Percentiles rank a stretch among this genome's conserved stretches.
These are phyloP conservation scores for Flexamia atlantica DNA, from an alignment of 2,888 invertebrate species.

Conservation along the genomic window DNA sequence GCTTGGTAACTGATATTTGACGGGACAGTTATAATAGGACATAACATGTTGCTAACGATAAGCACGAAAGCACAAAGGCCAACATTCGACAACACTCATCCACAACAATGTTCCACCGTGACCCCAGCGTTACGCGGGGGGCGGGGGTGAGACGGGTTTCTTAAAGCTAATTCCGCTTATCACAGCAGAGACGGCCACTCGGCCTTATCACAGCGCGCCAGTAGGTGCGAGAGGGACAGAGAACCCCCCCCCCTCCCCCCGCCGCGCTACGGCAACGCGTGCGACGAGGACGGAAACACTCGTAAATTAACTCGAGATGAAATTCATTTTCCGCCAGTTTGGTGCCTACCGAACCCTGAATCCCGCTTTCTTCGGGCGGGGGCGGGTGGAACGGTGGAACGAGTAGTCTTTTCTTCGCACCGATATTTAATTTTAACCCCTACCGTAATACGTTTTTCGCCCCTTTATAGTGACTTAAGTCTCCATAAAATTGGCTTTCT, in stretches of 20 bases:
- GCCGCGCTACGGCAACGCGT: slow-evolving; percentile 4
- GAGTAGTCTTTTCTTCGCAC: slow-evolving; percentile 56
- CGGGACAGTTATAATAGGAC: too few species aligned
- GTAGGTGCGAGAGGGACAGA: slow-evolving; percentile 47
- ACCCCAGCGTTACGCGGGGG: not conserved
- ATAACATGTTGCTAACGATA: too few species aligned
- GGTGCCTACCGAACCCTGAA: slow-evolving; percentile 62
- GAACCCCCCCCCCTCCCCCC: not conserved
- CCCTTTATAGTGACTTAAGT: slow-evolving; percentile 59
- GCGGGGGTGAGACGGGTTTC: slow-evolving; percentile 46
- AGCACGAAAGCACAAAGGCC: too few species aligned
- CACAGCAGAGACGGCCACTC: slow-evolving; percentile 46
- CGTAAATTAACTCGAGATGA: slow-evolving; percentile 70
- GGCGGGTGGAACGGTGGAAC: not conserved
- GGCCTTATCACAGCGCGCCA: slow-evolving; percentile 26
- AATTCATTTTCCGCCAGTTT: slow-evolving; percentile 70
- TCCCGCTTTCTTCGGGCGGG: slow-evolving; percentile 40
- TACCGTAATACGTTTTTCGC: slow-evolving; percentile 42
- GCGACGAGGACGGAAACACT: slow-evolving; percentile 66
- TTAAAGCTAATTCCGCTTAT: slow-evolving; percentile 57
- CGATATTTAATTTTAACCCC: slow-evolving; percentile 62
- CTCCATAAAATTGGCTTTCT: slow-evolving; percentile 56
- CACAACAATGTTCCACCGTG: too few species aligned
- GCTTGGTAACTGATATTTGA: too few species aligned
- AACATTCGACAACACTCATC: too few species aligned